Conservation (phyloP, 2,113 vertebrate species). For the Pterocles burchelli region DNA sequence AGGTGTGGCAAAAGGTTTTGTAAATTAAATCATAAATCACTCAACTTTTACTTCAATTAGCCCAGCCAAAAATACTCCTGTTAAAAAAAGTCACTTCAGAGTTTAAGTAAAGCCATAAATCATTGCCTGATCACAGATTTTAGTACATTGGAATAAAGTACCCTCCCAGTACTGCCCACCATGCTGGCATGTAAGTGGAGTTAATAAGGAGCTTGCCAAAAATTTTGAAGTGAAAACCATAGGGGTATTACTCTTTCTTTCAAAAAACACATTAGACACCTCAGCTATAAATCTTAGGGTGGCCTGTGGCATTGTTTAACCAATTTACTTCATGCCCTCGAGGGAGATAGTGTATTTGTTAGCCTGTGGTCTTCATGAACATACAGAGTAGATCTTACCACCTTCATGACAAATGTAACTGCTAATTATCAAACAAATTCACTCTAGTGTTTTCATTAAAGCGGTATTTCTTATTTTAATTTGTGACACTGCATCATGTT, state of each 20-base stretch:
- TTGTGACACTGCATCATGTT: background rate
- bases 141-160: slow-evolving; percentile 41
- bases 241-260: slow-evolving; percentile 34
- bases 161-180: background rate
- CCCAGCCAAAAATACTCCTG: slow-evolving; percentile 54
- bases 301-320: slow-evolving; percentile 22
- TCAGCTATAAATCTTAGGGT: slow-evolving; percentile 17
- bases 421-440: slow-evolving; percentile 35
- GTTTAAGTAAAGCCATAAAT: slow-evolving; percentile 65
- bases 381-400: background rate
- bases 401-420: background rate
- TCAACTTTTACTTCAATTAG: slow-evolving; percentile 74
- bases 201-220: slow-evolving; percentile 29
- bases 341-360: background rate
- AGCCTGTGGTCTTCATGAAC: slow-evolving; percentile 1
- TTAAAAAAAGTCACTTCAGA: slow-evolving; percentile 41
- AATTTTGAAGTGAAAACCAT: slow-evolving; percentile 9
- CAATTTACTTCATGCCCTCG: background rate
- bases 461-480: slow-evolving; percentile 22
- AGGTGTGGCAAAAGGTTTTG: slow-evolving; percentile 63
- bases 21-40: slow-evolving; percentile 74
- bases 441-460: slow-evolving; percentile 23
- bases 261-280: slow-evolving; percentile 42
- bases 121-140: slow-evolving; percentile 53
- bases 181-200: background rate